phyloP scores from a whole-genome alignment of 1,140 invertebrate genomes.

The Tetragnatha versicolor region DNA sequence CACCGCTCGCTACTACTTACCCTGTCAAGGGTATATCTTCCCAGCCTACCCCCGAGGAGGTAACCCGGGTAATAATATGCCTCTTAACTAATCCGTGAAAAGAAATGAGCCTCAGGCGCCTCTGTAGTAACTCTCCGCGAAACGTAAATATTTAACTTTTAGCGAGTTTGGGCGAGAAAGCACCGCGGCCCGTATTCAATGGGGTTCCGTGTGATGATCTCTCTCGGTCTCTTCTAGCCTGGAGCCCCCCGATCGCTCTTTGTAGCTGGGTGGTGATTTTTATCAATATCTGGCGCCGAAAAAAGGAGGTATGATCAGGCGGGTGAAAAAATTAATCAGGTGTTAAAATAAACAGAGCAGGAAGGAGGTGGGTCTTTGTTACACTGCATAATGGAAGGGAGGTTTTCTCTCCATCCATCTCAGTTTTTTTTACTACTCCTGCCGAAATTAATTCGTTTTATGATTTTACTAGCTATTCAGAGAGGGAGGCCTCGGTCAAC shows the following conservation, averaged over 20 bases:
- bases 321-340: constrained; percentile 34
- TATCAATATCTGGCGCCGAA: constrained; percentile 41
- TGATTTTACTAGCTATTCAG: too few relatives aligned
- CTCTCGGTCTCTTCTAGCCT: constrained; percentile 3
- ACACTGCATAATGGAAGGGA: too few relatives aligned
- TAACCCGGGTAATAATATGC: constrained; percentile 54
- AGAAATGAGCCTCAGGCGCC: constrained; percentile 35
- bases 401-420: too few relatives aligned
- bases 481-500: too few relatives aligned
- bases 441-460: too few relatives aligned
- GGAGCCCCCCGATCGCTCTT: neutral
- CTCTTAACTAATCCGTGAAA: constrained; percentile 50
- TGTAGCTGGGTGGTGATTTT: neutral
- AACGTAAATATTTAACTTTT: constrained; percentile 53
- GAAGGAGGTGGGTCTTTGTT: too few relatives aligned
- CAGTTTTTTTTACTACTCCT: too few relatives aligned
- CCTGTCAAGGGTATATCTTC: too few relatives aligned
- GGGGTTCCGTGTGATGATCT: neutral
- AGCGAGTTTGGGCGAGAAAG: constrained; percentile 30
- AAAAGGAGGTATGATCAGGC: constrained; percentile 7
- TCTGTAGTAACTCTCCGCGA: constrained; percentile 41
- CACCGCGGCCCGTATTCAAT: neutral
- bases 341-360: constrained; percentile 35
- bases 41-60: too few relatives aligned
- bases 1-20: too few relatives aligned